Conservation (phyloP, 2,888 invertebrate species). For the Rhamphomyia laevipes region DNA sequence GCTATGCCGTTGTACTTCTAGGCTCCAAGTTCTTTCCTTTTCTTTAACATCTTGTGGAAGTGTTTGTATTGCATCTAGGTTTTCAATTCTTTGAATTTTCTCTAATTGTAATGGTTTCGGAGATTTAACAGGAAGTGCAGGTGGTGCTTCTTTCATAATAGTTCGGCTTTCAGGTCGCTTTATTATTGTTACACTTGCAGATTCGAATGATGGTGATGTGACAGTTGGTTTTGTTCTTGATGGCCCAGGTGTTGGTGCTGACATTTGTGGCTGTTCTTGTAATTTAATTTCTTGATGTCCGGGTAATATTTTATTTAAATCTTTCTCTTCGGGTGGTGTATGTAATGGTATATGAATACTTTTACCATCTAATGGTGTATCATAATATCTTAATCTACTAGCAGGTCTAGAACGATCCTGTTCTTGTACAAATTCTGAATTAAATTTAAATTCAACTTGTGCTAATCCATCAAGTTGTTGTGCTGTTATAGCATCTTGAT, state of each 20-base stretch:
- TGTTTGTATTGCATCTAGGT: conserved; percentile 47
- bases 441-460: conserved; percentile 38
- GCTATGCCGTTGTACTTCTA: conserved; percentile 31
- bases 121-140: conserved; percentile 9
- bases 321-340: conserved; percentile 57
- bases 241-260: conserved; percentile 22
- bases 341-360: conserved; percentile 61
- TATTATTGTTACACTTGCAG: neutral
- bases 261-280: conserved; percentile 18
- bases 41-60: conserved; percentile 37
- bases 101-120: conserved; percentile 16
- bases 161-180: conserved; percentile 6
- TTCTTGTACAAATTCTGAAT: conserved; percentile 16
- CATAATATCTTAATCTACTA: conserved; percentile 45
- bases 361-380: conserved; percentile 48
- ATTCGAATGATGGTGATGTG: conserved; percentile 3
- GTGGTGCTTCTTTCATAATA: conserved; percentile 6
- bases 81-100: conserved; percentile 24
- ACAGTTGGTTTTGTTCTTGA: neutral
- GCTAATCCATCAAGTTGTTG: conserved; percentile 37
- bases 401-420: conserved; percentile 24
- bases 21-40: conserved; percentile 28
- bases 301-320: conserved; percentile 29
- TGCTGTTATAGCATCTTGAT: conserved; percentile 22
- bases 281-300: conserved; percentile 2